Percentiles rank a stretch among this genome's conserved stretches.
Conservation (phyloP, 2,113 vertebrate genomes). For the Scopus umbretta region DNA sequence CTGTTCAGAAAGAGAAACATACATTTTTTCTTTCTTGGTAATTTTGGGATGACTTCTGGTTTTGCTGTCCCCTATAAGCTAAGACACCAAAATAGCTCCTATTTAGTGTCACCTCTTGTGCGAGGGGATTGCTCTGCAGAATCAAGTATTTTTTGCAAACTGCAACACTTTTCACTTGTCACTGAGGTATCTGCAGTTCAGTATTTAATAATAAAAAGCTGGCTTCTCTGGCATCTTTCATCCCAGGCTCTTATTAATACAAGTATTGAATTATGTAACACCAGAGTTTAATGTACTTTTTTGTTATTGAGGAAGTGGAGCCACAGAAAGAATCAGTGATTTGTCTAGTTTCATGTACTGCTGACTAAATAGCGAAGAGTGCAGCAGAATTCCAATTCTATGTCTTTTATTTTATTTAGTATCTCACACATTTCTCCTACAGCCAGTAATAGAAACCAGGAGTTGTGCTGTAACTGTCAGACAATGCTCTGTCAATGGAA, state of each 20-base stretch:
- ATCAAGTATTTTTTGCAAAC: background rate
- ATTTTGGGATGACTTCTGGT: background rate
- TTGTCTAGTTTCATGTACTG: background rate
- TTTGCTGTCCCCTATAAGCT: background rate
- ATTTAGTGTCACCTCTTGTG: background rate
- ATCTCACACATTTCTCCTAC: background rate
- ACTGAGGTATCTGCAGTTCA: background rate
- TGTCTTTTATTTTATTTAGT: constrained; percentile 10
- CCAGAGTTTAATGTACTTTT: background rate
- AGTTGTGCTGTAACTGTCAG: constrained; percentile 6
- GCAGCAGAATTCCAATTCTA: background rate
- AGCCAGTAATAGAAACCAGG: constrained; percentile 28
- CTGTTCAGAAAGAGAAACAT: background rate
- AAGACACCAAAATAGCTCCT: background rate
- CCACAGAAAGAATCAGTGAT: background rate
- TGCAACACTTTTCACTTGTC: background rate
- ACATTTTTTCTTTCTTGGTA: background rate
- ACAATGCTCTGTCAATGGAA: constrained; percentile 21
- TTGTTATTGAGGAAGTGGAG: background rate
- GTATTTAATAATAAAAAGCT: background rate
- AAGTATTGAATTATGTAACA: background rate
- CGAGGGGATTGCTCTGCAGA: background rate
- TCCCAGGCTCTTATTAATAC: background rate
- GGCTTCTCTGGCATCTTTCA: background rate
- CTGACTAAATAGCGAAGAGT: background rate